phyloP scores from a whole-genome alignment of 2,888 invertebrate genomes.

The Pachydiplax longipennis region DNA sequence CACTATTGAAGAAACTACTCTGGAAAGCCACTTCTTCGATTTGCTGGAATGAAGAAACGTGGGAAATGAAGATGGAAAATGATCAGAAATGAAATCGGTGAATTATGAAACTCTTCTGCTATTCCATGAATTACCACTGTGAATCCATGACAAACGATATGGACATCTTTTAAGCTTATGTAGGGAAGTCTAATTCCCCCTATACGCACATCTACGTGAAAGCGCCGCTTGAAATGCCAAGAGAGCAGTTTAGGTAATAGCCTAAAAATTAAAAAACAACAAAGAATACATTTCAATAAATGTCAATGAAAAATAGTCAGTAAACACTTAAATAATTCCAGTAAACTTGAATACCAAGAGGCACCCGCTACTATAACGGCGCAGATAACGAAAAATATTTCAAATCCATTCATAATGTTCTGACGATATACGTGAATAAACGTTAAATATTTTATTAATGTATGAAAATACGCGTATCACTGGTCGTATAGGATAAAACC shows the following conservation, averaged over 20 bases:
- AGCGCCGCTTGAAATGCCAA: conserved; percentile 82
- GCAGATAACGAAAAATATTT: conserved; percentile 57
- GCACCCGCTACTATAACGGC: conserved; percentile 67
- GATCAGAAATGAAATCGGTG: neutral
- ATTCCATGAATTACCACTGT: conserved; percentile 68
- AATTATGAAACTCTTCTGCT: conserved; percentile 16
- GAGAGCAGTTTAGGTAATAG: conserved; percentile 78
- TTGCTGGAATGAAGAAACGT: conserved; percentile 66
- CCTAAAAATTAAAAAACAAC: conserved; percentile 63
- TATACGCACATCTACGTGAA: conserved; percentile 79
- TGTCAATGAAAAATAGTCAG: conserved; percentile 55
- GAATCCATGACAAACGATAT: conserved; percentile 80
- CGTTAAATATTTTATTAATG: neutral
- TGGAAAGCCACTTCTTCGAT: conserved; percentile 84
- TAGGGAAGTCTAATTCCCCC: conserved; percentile 84
- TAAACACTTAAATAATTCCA: conserved; percentile 47
- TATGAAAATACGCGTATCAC: neutral
- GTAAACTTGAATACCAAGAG: conserved; percentile 65
- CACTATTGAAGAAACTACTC: conserved; percentile 88
- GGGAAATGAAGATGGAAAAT: neutral
- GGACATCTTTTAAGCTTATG: conserved; percentile 80
- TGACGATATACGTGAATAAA: neutral
- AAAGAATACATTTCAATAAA: conserved; percentile 47
- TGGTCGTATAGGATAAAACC: neutral
- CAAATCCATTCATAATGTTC: conserved; percentile 60